Conservation (phyloP, 2,888 invertebrate species). For the Tenthredo scrophulariae region DNA sequence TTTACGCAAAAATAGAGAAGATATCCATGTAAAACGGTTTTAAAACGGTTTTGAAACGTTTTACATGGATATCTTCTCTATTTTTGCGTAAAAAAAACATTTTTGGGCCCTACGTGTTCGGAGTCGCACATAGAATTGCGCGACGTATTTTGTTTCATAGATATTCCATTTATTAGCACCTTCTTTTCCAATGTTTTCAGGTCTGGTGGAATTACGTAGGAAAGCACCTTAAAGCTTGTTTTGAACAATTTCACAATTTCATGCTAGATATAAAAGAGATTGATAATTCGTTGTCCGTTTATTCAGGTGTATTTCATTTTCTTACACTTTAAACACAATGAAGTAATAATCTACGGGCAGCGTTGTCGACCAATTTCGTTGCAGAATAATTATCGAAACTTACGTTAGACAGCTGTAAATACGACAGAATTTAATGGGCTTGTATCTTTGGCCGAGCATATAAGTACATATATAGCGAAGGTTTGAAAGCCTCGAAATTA, state of each 20-base stretch:
- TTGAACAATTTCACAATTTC: background rate
- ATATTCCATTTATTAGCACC: too few relatives aligned
- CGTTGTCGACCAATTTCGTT: constrained; percentile 12
- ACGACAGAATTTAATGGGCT: background rate
- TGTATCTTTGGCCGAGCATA: background rate
- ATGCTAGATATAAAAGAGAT: background rate
- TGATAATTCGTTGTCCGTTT: background rate
- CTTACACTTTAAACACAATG: background rate
- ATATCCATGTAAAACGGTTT: too few relatives aligned
- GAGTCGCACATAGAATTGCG: too few relatives aligned
- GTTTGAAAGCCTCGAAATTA: background rate
- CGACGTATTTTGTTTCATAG: too few relatives aligned
- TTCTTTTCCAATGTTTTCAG: too few relatives aligned
- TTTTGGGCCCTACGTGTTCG: too few relatives aligned
- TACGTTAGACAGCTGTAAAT: constrained; percentile 18
- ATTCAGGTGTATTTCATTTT: background rate
- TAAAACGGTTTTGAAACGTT: too few relatives aligned
- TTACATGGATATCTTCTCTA: too few relatives aligned
- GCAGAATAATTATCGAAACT: background rate
- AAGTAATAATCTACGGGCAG: background rate
- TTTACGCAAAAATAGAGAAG: too few relatives aligned
- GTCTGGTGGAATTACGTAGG: too few relatives aligned
- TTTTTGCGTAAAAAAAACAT: too few relatives aligned
- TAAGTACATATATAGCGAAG: background rate
- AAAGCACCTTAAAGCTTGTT: too few relatives aligned